Evolutionary conservation across 2,888 invertebrate species (phyloP).

Genomic region (Chelonus formosanus): DNA sequence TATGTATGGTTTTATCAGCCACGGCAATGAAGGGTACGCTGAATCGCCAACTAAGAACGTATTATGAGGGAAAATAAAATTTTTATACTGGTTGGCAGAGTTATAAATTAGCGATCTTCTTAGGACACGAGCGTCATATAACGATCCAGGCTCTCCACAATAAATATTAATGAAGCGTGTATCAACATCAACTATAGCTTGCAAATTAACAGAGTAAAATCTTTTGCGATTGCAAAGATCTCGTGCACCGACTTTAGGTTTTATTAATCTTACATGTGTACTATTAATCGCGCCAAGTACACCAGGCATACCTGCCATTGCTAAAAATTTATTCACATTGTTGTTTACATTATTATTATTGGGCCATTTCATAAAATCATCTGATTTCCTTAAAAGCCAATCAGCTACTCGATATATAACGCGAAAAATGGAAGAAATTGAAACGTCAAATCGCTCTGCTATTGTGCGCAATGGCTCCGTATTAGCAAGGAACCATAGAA

Average conservation of each 20-base stretch:
- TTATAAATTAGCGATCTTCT: conserved; percentile 24
- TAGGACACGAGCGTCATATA: conserved; percentile 28
- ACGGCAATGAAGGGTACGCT: conserved; percentile 26
- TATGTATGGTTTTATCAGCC: conserved; percentile 28
- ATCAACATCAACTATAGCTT: conserved; percentile 20
- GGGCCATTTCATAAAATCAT: too few species aligned
- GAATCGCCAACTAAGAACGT: conserved; percentile 30
- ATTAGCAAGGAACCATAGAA: too few species aligned
- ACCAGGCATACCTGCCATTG: too few species aligned
- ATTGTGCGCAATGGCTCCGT: too few species aligned
- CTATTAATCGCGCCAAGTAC: too few species aligned
- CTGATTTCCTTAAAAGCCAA: too few species aligned
- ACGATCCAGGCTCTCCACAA: conserved; percentile 26
- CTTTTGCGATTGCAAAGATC: conserved; percentile 31
- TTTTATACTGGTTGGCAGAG: background rate
- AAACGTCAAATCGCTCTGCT: too few species aligned
- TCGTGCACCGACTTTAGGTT: conserved; percentile 3
- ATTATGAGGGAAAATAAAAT: conserved; percentile 19
- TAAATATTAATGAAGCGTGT: conserved; percentile 20
- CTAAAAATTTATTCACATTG: too few species aligned
- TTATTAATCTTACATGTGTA: conserved; percentile 21
- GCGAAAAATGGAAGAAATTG: too few species aligned
- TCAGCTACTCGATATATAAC: too few species aligned
- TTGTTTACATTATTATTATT: too few species aligned
- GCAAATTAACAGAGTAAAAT: conserved; percentile 24